phyloP scores from a whole-genome alignment of 2,888 invertebrate genomes.

The Xanthorhoe spadicearia region DNA sequence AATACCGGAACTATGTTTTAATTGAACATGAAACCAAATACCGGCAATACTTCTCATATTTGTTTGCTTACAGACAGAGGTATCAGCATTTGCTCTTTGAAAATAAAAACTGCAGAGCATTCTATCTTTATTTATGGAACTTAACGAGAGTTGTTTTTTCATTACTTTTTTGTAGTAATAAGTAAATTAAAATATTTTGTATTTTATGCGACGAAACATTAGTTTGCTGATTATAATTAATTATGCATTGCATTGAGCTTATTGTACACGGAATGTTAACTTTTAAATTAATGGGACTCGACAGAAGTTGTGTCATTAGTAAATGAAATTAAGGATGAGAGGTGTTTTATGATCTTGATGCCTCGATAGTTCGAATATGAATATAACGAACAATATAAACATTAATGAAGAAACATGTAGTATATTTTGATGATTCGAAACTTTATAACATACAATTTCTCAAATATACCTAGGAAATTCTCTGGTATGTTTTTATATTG shows the following conservation, averaged over 20 bases:
- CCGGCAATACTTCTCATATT: slow-evolving; percentile 37
- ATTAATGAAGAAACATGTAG: too few relatives aligned
- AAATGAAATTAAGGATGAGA: too few relatives aligned
- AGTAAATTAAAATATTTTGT: background rate
- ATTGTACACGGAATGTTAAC: too few relatives aligned
- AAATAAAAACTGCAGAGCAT: slow-evolving; percentile 26
- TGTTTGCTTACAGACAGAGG: slow-evolving; percentile 36
- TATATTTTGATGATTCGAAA: too few relatives aligned
- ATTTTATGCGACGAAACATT: background rate
- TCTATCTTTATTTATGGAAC: slow-evolving; percentile 24
- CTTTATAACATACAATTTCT: too few relatives aligned
- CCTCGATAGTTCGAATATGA: slow-evolving; percentile 1
- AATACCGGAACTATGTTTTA: slow-evolving; percentile 37
- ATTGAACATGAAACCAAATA: slow-evolving; percentile 43
- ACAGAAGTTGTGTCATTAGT: too few relatives aligned
- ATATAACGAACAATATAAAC: slow-evolving; percentile 1
- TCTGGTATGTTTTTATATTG: background rate
- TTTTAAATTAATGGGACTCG: too few relatives aligned
- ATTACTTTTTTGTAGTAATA: background rate
- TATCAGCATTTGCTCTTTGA: slow-evolving; percentile 27
- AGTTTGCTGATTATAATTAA: too few relatives aligned
- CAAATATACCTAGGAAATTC: background rate
- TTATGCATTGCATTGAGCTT: too few relatives aligned
- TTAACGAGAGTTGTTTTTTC: slow-evolving; percentile 20
- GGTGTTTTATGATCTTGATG: slow-evolving; percentile 23